Evolutionary conservation across 2,113 vertebrate species (phyloP).

Genomic region (Petrocephalus zakoni): DNA sequence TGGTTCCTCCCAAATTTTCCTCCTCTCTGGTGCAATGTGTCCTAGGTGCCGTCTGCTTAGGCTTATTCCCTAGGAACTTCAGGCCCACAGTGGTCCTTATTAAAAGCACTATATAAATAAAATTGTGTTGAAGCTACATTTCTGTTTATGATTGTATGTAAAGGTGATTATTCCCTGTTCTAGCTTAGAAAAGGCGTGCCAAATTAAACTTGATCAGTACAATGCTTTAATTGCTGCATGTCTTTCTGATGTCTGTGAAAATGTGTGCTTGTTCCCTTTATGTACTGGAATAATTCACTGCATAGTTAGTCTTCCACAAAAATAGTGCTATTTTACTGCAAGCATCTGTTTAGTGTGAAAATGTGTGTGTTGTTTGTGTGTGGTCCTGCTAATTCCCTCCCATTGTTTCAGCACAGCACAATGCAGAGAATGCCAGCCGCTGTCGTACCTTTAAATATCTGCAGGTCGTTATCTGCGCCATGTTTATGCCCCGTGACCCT

Average conservation of each 20-base stretch:
- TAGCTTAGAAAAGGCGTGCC: background rate
- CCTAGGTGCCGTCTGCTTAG: background rate
- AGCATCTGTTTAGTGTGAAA: background rate
- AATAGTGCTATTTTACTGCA: background rate
- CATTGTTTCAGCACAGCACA: constrained; percentile 22
- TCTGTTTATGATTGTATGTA: background rate
- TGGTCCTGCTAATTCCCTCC: background rate
- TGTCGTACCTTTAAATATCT: constrained; percentile 23
- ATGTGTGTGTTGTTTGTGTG: background rate
- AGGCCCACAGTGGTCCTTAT: background rate
- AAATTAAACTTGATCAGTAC: too few species aligned
- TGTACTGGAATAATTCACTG: background rate
- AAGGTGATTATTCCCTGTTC: background rate
- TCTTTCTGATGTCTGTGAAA: background rate
- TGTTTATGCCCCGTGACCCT: background rate
- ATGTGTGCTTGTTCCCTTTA: background rate
- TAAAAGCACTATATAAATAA: background rate
- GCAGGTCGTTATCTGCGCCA: background rate
- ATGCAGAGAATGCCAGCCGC: constrained; percentile 28
- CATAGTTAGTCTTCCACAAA: background rate
- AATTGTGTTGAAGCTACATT: background rate
- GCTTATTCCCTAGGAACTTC: background rate
- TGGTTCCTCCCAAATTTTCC: background rate
- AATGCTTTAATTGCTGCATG: background rate
- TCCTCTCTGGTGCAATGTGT: background rate